Evolutionary conservation across 2,113 vertebrate genomes (phyloP), one percentile per base, ranked within the genome.

Genomic region (Colius striatus): DNA sequence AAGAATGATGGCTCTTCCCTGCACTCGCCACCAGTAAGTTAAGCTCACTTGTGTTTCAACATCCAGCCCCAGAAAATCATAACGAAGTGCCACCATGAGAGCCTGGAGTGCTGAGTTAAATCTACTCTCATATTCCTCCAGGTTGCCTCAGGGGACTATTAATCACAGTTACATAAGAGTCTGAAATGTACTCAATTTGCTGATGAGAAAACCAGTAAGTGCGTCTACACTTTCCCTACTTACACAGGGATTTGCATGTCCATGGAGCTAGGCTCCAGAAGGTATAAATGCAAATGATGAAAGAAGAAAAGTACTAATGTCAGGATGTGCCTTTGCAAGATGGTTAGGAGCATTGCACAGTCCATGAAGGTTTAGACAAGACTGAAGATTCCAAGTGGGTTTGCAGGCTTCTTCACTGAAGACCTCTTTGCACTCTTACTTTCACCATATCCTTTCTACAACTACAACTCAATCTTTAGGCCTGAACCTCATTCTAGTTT

Each of bases 141-240:
- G 73, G 43, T 76, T 84, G 63, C 58, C 48, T 80, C 78, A 34
- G 10, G 58, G 43, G 43, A 30, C 62, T 62, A 50, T 67, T 83
- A 94, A 72, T 71, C 58, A 62, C 5, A 58, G 78, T 45, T 60
- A 67, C 45, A 53, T 1, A 34, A 75, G 38, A 62, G 43, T 55
- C n/a, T 29, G 26, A 86, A 75, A 84, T 2, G 26, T 67, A 72
- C 26, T 48, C 2, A 3, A 45, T 83, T 53, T 32, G 62, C 29
- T 90, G 85, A 84, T 80, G 63, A 90, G 92, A 80, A 94, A 89
- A 75, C 53, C 68, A 84, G 29, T 20, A 32, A 80, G 41, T 41
- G 22, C n/a, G 61, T 53, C 3, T 4, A 26, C 57, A 20, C 32
- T 84, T 79, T 26, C 29, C n/a, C 8, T 71, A 47, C 53, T 75